Evolutionary conservation across 2,113 vertebrate genomes (phyloP).

Genomic region (Neomonachus schauinslandi): DNA sequence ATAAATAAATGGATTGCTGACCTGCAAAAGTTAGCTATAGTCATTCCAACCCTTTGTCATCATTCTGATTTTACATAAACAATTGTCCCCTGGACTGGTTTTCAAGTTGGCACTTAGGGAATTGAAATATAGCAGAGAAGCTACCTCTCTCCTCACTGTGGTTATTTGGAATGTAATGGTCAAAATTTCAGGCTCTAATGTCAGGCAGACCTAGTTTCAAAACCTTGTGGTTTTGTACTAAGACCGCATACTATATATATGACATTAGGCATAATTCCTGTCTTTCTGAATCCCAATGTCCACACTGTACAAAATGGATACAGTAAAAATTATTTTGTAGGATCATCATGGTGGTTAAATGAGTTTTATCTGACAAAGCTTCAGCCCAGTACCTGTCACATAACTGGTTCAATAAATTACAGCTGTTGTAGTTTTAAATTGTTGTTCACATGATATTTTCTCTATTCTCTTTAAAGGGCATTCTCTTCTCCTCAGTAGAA

Average conservation of each 20-base stretch:
- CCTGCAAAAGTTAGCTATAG: neutral
- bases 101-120: neutral
- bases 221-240: neutral
- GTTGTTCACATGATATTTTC: neutral
- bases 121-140: neutral
- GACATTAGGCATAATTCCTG: neutral
- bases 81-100: neutral
- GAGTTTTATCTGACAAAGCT: neutral
- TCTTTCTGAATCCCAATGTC: neutral
- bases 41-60: neutral
- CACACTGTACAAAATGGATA: neutral
- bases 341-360: neutral
- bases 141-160: neutral
- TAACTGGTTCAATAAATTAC: neutral
- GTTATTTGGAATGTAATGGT: neutral
- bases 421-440: neutral
- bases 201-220: neutral
- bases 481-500: constrained; percentile 92
- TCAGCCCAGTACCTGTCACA: neutral
- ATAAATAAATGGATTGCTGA: neutral
- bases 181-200: neutral
- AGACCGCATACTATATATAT: neutral
- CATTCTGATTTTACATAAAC: neutral
- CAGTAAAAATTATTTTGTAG: neutral
- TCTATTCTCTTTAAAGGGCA: constrained; percentile 86